Percentiles rank a stretch among this genome's conserved stretches.
Conservation (phyloP, 2,888 invertebrate species). For the Falcaria lacertinaria region DNA sequence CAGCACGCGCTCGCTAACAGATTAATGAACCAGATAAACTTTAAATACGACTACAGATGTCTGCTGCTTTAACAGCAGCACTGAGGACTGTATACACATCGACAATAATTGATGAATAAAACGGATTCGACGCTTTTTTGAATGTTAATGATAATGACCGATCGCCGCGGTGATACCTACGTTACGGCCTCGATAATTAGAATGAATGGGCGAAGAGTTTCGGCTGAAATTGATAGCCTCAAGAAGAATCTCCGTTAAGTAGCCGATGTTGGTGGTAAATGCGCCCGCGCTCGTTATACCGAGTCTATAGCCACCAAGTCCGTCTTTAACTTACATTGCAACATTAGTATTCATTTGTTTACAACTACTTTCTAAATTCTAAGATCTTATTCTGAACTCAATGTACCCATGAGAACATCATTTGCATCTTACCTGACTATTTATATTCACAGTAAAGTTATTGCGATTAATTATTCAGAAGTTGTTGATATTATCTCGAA, state of each 20-base stretch:
- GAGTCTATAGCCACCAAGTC: slow-evolving; percentile 6
- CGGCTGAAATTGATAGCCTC: slow-evolving; percentile 46
- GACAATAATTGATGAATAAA: slow-evolving; percentile 70
- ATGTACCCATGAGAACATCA: slow-evolving; percentile 30
- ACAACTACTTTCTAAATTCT: slow-evolving; percentile 45
- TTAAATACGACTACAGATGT: slow-evolving; percentile 73
- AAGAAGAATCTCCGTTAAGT: slow-evolving; percentile 39
- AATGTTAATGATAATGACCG: slow-evolving; percentile 64
- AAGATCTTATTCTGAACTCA: slow-evolving; percentile 47
- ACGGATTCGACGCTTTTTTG: slow-evolving; percentile 59
- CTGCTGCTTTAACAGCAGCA: slow-evolving; percentile 48
- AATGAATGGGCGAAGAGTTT: slow-evolving; percentile 61
- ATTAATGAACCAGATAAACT: slow-evolving; percentile 76
- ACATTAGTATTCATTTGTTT: slow-evolving; percentile 55
- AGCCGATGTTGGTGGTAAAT: slow-evolving; percentile 45
- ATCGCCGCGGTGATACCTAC: slow-evolving; percentile 38
- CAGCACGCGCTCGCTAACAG: slow-evolving; percentile 71
- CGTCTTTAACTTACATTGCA: slow-evolving; percentile 16
- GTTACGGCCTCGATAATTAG: slow-evolving; percentile 60
- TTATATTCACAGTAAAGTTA: slow-evolving; percentile 32
- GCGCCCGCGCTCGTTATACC: slow-evolving; percentile 26
- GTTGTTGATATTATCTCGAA: slow-evolving; percentile 41
- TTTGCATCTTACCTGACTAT: slow-evolving; percentile 39
- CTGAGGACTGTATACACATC: slow-evolving; percentile 37
- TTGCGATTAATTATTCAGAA: slow-evolving; percentile 40